phyloP scores from a whole-genome alignment of 2,888 invertebrate genomes.

The Mesodorylaimus sp. region DNA sequence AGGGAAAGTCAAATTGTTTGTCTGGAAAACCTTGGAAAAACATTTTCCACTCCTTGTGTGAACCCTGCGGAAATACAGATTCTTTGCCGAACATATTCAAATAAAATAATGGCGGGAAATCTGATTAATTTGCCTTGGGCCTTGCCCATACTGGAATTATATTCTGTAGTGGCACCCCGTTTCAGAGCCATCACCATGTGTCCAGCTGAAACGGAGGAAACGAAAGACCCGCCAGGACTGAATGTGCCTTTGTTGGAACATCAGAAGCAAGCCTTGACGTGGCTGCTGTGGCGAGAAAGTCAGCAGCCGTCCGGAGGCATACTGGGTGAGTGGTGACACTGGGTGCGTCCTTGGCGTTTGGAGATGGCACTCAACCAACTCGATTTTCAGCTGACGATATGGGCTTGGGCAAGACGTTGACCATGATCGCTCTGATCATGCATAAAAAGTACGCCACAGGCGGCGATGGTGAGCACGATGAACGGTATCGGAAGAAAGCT shows the following conservation, averaged over 20 bases:
- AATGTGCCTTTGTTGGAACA: constrained; percentile 48
- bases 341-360: no score
- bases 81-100: no score
- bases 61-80: no score
- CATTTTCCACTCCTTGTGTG: no score
- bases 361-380: neutral
- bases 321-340: constrained; percentile 41
- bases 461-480: no score
- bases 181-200: constrained; percentile 1
- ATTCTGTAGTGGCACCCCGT: no score
- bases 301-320: constrained; percentile 66
- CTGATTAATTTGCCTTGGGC: no score
- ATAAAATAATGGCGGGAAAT: no score
- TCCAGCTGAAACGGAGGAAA: constrained; percentile 9
- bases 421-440: constrained; percentile 35
- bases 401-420: constrained; percentile 39
- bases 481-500: no score
- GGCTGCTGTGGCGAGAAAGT: constrained; percentile 74
- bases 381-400: constrained; percentile 35
- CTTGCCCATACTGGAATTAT: no score
- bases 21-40: no score
- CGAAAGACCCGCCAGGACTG: constrained; percentile 6
- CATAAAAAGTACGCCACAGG: constrained; percentile 28
- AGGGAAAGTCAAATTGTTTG: no score
- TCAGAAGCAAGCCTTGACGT: constrained; percentile 63